phyloP scores from a whole-genome alignment of 1,140 invertebrate genomes.

The Pseudachorutes palmiensis region DNA sequence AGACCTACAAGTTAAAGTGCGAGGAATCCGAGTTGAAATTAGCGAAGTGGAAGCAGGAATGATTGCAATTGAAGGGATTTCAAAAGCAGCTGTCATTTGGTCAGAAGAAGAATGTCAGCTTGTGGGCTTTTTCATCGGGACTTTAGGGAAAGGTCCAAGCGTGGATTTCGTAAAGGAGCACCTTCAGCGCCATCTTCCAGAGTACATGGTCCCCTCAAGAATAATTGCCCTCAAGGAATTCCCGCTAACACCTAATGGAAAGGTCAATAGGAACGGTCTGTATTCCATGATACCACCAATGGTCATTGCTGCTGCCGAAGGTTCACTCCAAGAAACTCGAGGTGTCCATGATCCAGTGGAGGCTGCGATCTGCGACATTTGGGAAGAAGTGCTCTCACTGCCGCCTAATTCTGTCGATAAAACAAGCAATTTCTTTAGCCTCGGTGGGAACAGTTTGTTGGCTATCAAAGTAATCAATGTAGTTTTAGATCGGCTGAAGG shows the following conservation, averaged over 20 bases:
- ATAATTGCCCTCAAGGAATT: neutral
- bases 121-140: neutral
- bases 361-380: neutral
- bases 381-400: conserved; percentile 3
- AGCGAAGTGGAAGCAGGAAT: neutral
- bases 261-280: neutral
- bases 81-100: neutral
- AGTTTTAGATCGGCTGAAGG: neutral
- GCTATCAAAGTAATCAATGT: conserved; percentile 4
- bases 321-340: neutral
- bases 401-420: neutral
- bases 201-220: neutral
- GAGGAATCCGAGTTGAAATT: neutral
- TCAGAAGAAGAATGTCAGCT: neutral
- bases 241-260: conserved; percentile 9
- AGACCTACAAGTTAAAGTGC: conserved; percentile 9
- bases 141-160: neutral
- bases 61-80: neutral
- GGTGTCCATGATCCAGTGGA: neutral
- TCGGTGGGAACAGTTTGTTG: neutral
- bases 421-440: conserved; percentile 1
- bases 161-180: neutral
- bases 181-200: neutral
- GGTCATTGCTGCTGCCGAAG: neutral
- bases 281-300: neutral